Percentiles rank a stretch among this genome's conserved stretches.
phyloP scores from a whole-genome alignment of 2,888 invertebrate species.

The Drosophila paranaensis region DNA sequence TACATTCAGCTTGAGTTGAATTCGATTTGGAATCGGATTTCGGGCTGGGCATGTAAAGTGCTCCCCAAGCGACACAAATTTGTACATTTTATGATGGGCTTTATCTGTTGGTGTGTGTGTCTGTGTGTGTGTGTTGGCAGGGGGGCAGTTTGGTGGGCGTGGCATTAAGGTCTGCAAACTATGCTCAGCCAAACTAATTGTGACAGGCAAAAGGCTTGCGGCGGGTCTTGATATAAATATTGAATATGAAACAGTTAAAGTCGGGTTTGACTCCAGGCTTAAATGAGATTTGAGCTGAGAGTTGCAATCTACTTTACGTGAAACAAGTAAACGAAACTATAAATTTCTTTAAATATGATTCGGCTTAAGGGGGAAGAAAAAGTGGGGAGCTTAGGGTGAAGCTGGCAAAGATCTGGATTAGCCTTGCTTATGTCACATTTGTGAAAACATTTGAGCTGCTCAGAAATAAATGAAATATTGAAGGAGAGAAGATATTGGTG shows the following conservation, averaged over 20 bases:
- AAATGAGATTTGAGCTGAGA: not conserved
- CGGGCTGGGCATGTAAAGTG: conserved; percentile 49
- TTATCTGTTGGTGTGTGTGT: conserved; percentile 26
- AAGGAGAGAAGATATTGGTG: no score
- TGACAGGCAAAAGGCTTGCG: not conserved
- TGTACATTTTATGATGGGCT: conserved; percentile 64
- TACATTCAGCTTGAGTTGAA: conserved; percentile 30
- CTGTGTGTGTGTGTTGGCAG: not conserved
- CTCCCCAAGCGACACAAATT: conserved; percentile 70
- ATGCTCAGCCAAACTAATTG: not conserved
- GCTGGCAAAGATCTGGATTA: not conserved
- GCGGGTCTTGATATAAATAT: not conserved
- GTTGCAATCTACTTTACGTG: not conserved
- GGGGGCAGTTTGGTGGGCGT: conserved; percentile 11
- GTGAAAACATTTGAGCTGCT: not conserved
- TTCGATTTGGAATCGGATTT: conserved; percentile 37
- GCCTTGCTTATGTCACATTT: not conserved
- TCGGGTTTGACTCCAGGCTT: not conserved
- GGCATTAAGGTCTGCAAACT: not conserved
- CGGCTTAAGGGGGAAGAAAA: not conserved
- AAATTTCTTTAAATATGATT: conserved; percentile 5
- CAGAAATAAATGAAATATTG: not conserved
- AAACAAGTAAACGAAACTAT: not conserved
- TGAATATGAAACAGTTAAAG: not conserved
- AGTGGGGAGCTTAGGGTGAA: not conserved